Evolutionary conservation across 2,888 invertebrate species (phyloP).

Genomic region (Apamea anceps): DNA sequence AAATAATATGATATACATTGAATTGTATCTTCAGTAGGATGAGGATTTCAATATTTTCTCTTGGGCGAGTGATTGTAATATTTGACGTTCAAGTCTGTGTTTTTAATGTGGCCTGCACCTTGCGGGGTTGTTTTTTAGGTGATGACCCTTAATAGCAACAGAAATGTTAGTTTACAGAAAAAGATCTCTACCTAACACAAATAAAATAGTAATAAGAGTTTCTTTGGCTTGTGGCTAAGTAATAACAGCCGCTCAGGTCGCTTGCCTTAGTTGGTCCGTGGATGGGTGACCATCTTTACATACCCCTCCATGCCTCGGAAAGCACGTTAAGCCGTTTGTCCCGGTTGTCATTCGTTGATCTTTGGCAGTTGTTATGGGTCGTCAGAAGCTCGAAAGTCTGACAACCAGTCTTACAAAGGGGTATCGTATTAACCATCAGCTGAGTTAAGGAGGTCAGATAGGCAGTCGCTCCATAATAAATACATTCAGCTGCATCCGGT

Average conservation of each 20-base stretch:
- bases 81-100: not conserved
- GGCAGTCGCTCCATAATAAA: too few species aligned
- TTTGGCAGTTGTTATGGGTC: not conserved
- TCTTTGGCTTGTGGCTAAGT: not conserved
- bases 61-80: too few species aligned
- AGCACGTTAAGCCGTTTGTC: not conserved
- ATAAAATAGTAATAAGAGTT: not conserved
- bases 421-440: not conserved
- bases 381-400: not conserved
- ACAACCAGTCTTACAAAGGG: not conserved
- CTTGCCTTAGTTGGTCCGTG: not conserved
- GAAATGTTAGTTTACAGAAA: not conserved
- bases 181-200: not conserved
- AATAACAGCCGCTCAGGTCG: not conserved
- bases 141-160: not conserved
- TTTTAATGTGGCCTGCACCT: not conserved
- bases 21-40: not conserved
- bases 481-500: not conserved
- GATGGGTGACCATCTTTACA: not conserved
- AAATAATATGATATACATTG: conserved; percentile 7
- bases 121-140: not conserved
- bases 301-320: too few species aligned
- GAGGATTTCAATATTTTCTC: not conserved
- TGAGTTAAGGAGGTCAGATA: not conserved
- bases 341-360: not conserved